Conservation (phyloP, 2,888 invertebrate species). For the Mycalesis mineus region DNA sequence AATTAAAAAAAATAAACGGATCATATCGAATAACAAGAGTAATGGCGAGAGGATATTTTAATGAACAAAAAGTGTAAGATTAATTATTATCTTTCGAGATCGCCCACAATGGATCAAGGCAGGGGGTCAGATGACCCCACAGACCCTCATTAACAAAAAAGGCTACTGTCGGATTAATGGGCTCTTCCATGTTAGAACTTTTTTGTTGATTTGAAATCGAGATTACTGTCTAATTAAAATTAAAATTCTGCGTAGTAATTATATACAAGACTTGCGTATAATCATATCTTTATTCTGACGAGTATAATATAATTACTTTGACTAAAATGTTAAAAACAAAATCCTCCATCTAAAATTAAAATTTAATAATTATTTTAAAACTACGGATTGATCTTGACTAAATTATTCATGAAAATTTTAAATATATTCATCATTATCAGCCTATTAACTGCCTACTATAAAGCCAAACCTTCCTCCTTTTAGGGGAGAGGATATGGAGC, state of each 20-base stretch:
- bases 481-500: no score
- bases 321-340: no score
- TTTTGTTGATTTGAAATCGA: conserved; percentile 28
- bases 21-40: background rate
- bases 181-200: background rate
- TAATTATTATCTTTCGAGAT: conserved; percentile 13
- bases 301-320: no score
- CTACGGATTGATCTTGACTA: no score
- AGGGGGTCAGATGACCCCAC: conserved; percentile 4
- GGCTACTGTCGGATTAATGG: conserved; percentile 7
- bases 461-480: no score
- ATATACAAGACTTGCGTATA: no score
- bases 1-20: background rate
- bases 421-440: no score
- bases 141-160: conserved; percentile 13
- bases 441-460: no score
- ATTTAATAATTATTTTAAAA: no score
- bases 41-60: conserved; percentile 1
- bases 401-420: no score
- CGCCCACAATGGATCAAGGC: conserved; percentile 6
- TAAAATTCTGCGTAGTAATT: background rate
- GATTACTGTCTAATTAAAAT: background rate
- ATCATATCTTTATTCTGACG: no score
- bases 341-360: no score
- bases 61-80: conserved; percentile 12